Conservation (phyloP, 2,113 vertebrate genomes). For the Gasterosteus nipponicus region DNA sequence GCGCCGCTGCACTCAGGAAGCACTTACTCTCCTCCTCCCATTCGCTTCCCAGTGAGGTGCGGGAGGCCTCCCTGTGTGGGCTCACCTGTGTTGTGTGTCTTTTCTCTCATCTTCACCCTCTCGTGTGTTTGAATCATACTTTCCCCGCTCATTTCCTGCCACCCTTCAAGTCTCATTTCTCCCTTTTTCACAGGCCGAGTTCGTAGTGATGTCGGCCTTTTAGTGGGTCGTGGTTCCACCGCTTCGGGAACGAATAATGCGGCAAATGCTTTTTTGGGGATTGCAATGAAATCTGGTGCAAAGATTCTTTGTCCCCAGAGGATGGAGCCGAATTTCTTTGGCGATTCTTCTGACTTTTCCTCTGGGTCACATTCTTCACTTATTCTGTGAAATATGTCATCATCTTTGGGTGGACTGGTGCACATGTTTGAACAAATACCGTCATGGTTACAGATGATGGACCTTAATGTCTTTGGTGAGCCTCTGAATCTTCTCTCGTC, state of each 20-base stretch:
- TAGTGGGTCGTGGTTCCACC: neutral
- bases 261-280: neutral
- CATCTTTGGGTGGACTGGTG: neutral
- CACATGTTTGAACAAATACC: neutral
- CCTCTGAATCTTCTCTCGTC: neutral
- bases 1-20: slow-evolving; percentile 16
- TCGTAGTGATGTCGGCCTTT: neutral
- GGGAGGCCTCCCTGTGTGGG: slow-evolving; percentile 4
- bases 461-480: neutral
- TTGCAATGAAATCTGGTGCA: neutral
- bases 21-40: neutral
- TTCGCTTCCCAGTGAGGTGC: slow-evolving; percentile 1
- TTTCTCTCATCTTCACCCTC: neutral
- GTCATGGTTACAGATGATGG: neutral
- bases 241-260: neutral
- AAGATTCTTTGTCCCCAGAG: neutral
- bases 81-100: neutral
- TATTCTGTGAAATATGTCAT: neutral
- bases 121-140: neutral
- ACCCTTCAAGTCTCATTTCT: neutral
- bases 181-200: neutral
- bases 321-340: neutral
- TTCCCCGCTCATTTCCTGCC: neutral
- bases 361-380: neutral
- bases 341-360: neutral